These are phyloP conservation scores for Pelagia noctiluca DNA, from an alignment of 30 jellyfish, hydroid and myxozoan species.

Conservation along the genomic window DNA sequence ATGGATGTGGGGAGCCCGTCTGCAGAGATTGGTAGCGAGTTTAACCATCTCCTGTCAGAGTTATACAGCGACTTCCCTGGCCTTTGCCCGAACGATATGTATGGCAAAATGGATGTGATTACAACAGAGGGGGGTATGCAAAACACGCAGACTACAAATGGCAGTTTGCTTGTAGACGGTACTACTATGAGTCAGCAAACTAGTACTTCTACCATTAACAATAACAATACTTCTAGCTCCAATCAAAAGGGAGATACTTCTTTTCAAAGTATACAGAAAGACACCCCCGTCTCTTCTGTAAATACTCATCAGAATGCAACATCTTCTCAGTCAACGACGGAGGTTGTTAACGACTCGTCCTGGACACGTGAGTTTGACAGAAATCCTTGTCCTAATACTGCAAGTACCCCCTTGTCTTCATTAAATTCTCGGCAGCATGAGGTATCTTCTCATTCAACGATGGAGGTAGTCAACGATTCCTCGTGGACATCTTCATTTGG, in stretches of 20 bases:
- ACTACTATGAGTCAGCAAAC: too few relatives aligned
- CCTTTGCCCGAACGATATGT: slow-evolving; percentile 41
- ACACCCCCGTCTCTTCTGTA: slow-evolving; percentile 15
- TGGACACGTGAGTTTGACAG: slow-evolving; percentile 8
- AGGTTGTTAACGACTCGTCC: slow-evolving; percentile 50
- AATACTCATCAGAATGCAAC: neutral
- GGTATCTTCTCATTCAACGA: too few relatives aligned
- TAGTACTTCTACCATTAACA: too few relatives aligned
- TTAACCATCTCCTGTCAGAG: slow-evolving; percentile 47
- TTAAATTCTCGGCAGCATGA: too few relatives aligned
- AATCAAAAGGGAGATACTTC: too few relatives aligned
- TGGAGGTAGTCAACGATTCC: too few relatives aligned
- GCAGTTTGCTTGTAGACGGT: neutral
- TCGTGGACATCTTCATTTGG: too few relatives aligned
- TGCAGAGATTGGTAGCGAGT: slow-evolving; percentile 59
- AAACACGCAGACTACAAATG: neutral
- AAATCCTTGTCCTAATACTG: neutral
- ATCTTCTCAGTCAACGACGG: slow-evolving; percentile 12
- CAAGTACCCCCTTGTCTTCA: too few relatives aligned
- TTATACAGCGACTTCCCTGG: slow-evolving; percentile 64
- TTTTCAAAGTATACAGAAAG: too few relatives aligned
- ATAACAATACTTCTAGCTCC: neutral
- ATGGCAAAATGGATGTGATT: slow-evolving; percentile 55
- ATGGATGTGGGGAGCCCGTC: slow-evolving; percentile 43
- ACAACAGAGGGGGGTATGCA: slow-evolving; percentile 7